A percentile compares a stretch with the other conserved stretches of the same genome.
Evolutionary conservation across 2,888 invertebrate species (phyloP).

Genomic region (Cantharis lateralis): DNA sequence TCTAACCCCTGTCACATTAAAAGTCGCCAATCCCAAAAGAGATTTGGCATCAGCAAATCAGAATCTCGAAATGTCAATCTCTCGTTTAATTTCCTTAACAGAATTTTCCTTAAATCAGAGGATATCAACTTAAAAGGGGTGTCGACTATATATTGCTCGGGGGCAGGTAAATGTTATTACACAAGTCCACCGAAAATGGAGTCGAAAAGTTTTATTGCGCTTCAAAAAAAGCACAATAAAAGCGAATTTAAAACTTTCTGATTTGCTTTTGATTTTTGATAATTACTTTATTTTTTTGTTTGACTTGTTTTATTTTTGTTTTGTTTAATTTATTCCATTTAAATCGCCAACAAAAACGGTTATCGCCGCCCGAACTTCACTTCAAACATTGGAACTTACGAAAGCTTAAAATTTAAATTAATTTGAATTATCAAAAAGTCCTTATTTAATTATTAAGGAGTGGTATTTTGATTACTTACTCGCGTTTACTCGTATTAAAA

Average conservation of each 20-base stretch:
- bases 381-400: background rate
- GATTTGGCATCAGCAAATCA: slow-evolving; percentile 38
- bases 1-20: slow-evolving; percentile 14
- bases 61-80: slow-evolving; percentile 41
- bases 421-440: background rate
- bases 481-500: background rate
- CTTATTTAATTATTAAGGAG: background rate
- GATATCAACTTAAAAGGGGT: slow-evolving; percentile 46
- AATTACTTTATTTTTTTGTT: background rate
- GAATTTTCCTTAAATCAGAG: slow-evolving; percentile 42
- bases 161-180: slow-evolving; percentile 15
- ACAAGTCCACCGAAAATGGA: slow-evolving; percentile 14
- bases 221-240: background rate
- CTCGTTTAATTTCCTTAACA: slow-evolving; percentile 48
- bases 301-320: background rate
- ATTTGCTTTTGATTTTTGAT: background rate
- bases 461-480: background rate
- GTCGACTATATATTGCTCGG: slow-evolving; percentile 24
- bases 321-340: background rate
- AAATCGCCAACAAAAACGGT: background rate
- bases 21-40: slow-evolving; percentile 41
- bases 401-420: background rate
- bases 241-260: background rate
- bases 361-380: background rate
- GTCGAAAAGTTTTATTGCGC: background rate